These are phyloP conservation scores for Schrankia costaestrigalis DNA, from an alignment of 2,888 invertebrate species.

Conservation along the genomic window DNA sequence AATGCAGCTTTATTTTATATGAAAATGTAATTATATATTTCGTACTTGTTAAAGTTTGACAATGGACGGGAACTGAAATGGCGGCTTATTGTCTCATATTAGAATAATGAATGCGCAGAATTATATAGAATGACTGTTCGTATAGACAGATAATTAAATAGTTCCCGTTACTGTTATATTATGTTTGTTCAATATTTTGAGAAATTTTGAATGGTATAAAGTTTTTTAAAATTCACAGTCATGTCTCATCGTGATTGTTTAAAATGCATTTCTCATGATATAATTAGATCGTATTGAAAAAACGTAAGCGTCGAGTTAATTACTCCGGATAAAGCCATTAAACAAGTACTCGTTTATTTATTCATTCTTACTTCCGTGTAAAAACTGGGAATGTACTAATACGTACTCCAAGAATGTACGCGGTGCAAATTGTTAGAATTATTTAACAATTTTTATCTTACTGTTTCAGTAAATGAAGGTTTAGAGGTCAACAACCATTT, in stretches of 20 bases:
- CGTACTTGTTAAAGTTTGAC: constrained; percentile 65
- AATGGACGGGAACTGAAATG: constrained; percentile 70
- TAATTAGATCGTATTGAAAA: constrained; percentile 62
- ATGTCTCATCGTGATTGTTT: constrained; percentile 43
- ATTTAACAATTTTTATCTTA: no score
- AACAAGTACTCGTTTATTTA: constrained; percentile 30
- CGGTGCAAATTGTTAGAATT: no score
- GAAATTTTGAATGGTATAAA: constrained; percentile 38
- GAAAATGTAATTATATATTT: constrained; percentile 69
- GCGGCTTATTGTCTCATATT: constrained; percentile 68
- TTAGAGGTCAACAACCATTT: no score
- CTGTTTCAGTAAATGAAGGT: no score
- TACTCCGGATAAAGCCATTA: constrained; percentile 36
- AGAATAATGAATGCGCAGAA: constrained; percentile 57
- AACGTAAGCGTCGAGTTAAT: constrained; percentile 45
- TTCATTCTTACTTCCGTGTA: constrained; percentile 32
- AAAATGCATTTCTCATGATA: constrained; percentile 54
- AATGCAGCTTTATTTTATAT: constrained; percentile 64
- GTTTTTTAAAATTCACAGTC: constrained; percentile 27
- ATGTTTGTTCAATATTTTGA: constrained; percentile 70
- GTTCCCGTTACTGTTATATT: constrained; percentile 57
- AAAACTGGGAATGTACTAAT: constrained; percentile 17
- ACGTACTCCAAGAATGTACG: no score
- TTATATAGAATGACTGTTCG: constrained; percentile 55
- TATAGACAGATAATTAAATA: constrained; percentile 47